These are phyloP conservation scores for Eurystomus gularis DNA, from an alignment of 2,113 vertebrate species.

Conservation along the genomic window DNA sequence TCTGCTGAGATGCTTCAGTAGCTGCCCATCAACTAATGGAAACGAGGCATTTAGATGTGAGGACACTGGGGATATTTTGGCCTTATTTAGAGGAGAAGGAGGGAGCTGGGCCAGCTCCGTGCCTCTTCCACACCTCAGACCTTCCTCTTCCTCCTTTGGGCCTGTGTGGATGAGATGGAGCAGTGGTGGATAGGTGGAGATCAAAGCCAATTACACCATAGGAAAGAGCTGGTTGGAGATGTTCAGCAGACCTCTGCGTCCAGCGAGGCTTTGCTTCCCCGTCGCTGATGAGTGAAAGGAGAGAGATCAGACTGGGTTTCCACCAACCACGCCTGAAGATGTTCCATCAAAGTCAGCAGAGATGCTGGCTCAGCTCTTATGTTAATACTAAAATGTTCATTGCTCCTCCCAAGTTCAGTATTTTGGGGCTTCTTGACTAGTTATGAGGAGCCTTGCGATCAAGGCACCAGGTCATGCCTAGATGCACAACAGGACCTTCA, in stretches of 20 bases:
- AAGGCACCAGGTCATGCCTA: neutral
- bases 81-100: neutral
- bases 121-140: neutral
- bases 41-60: neutral
- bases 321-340: neutral
- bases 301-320: neutral
- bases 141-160: neutral
- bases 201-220: neutral
- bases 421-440: neutral
- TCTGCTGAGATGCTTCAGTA: conserved; percentile 58
- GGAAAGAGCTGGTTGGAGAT: neutral
- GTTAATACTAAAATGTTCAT: neutral
- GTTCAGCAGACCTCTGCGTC: neutral
- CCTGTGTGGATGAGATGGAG: neutral
- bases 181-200: neutral
- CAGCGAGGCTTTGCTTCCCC: neutral
- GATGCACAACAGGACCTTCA: rapidly evolving
- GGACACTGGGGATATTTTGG: neutral
- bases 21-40: conserved; percentile 55
- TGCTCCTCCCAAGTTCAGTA: neutral
- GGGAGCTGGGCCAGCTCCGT: neutral
- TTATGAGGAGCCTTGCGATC: neutral
- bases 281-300: neutral
- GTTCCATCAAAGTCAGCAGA: rapidly evolving
- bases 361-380: neutral